Conservation (phyloP, 2,888 invertebrate species). For the Isoperla grammatica region DNA sequence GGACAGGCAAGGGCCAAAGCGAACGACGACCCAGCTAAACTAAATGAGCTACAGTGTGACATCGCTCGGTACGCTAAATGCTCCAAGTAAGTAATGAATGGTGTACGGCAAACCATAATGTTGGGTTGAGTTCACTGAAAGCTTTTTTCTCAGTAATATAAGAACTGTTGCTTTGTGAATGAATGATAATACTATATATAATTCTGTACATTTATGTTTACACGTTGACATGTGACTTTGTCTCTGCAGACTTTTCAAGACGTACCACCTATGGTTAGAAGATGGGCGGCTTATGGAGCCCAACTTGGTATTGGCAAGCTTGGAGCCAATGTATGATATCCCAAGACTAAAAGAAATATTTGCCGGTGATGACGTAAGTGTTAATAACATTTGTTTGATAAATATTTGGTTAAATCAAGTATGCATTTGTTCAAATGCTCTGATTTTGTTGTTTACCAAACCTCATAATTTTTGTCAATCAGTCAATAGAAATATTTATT, state of each 20-base stretch:
- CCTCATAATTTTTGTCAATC: too few relatives aligned
- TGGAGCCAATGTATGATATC: constrained; percentile 69
- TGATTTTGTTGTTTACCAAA: too few relatives aligned
- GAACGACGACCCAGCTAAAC: constrained; percentile 40
- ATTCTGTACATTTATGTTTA: too few relatives aligned
- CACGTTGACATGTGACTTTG: too few relatives aligned
- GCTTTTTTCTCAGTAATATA: too few relatives aligned
- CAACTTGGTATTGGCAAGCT: constrained; percentile 57
- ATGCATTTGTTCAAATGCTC: too few relatives aligned
- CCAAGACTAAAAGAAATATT: constrained; percentile 57
- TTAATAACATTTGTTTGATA: constrained; percentile 16
- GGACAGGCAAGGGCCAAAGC: constrained; percentile 38
- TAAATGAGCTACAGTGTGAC: constrained; percentile 23
- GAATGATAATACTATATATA: too few relatives aligned
- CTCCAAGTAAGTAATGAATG: constrained; percentile 37
- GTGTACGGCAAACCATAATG: not conserved
- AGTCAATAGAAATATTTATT: too few relatives aligned
- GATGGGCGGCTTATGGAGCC: constrained; percentile 67
- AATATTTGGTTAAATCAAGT: too few relatives aligned
- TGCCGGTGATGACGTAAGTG: constrained; percentile 51
- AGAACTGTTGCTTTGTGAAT: too few relatives aligned
- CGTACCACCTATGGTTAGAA: constrained; percentile 69
- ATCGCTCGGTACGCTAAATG: constrained; percentile 41
- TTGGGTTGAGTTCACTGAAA: not conserved
- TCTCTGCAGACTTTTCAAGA: constrained; percentile 51